These are phyloP conservation scores for Orchesella flavescens DNA, from an alignment of 2,888 invertebrate species.

Conservation along the genomic window DNA sequence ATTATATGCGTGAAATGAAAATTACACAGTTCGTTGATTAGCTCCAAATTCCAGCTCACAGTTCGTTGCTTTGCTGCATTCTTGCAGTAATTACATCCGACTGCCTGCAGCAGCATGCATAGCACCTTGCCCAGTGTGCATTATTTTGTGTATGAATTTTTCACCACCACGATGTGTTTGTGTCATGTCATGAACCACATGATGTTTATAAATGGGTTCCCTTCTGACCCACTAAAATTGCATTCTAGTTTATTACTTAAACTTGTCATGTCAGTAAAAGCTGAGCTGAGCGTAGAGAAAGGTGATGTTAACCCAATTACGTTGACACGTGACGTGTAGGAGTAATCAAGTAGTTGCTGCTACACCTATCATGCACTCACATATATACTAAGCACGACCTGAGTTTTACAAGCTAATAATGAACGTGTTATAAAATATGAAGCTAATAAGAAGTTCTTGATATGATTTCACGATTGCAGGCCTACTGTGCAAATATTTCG, in stretches of 20 bases:
- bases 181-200: too few relatives aligned
- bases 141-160: neutral
- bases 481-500: slow-evolving; percentile 76
- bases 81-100: too few relatives aligned
- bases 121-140: neutral
- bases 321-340: slow-evolving; percentile 48
- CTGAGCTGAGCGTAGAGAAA: neutral
- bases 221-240: slow-evolving; percentile 44
- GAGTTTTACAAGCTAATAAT: neutral
- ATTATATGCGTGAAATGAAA: too few relatives aligned
- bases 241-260: slow-evolving; percentile 28
- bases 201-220: too few relatives aligned
- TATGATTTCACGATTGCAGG: slow-evolving; percentile 72
- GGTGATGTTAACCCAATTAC: slow-evolving; percentile 42
- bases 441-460: neutral
- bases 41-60: neutral
- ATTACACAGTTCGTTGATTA: too few relatives aligned
- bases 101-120: too few relatives aligned
- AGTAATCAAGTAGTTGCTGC: slow-evolving; percentile 17
- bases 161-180: too few relatives aligned
- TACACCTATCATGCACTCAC: neutral
- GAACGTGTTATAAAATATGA: neutral
- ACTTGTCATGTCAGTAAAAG: slow-evolving; percentile 16
- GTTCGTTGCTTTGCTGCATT: neutral
- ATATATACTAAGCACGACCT: neutral